Base-by-base conservation (phyloP, 2,888 invertebrate species). In the Caenorhabditis sp. region DNA sequence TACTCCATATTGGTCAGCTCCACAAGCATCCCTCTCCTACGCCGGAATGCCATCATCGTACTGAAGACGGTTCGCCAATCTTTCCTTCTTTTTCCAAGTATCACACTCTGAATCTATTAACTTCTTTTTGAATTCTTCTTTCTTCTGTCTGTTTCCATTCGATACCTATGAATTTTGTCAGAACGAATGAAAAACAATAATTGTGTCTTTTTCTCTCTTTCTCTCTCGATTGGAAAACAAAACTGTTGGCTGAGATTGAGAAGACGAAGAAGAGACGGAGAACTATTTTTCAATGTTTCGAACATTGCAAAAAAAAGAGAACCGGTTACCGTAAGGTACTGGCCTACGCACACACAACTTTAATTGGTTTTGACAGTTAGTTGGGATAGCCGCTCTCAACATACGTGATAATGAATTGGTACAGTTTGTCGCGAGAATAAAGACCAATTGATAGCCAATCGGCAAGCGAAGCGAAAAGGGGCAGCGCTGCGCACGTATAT, bases 31-130 rank as follows among this genome's bases (percentile, higher is more conserved):
- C 3, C 47, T 82, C 4, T 19, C 77, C n/a, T 82, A 82, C 24
- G n/a, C 81, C n/a, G 82, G 82, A 74, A 82, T 82, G 82, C 77
- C 82, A 41, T 66, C 82, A 61, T 73, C 77, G 56, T 82, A 82
- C 38, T 82, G 49, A 73, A 80, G 54, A 74, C 68, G 80, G 73
- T 74, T 73, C 31, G n/a, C 26, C 31, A 58, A 49, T 59, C 24
- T 63, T 73, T 47, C 51, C 35, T 61, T 54, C n/a, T 47, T 49
- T 70, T 59, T 56, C 7, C 38, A 2, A 38, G 2, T 38, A 38
- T 38, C 38, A 38, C 7, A n/a, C 10, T 58, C 31, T 31, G 12
- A 58, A 31, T 31, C 10, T 58, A 14, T 8, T 12, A 8, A 38
- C 38, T 44, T 63, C 24, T 73, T 41, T 7, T 10, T 10, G 38